Evolutionary conservation across 2,888 invertebrate genomes (phyloP).

Genomic region (Acleris literana): DNA sequence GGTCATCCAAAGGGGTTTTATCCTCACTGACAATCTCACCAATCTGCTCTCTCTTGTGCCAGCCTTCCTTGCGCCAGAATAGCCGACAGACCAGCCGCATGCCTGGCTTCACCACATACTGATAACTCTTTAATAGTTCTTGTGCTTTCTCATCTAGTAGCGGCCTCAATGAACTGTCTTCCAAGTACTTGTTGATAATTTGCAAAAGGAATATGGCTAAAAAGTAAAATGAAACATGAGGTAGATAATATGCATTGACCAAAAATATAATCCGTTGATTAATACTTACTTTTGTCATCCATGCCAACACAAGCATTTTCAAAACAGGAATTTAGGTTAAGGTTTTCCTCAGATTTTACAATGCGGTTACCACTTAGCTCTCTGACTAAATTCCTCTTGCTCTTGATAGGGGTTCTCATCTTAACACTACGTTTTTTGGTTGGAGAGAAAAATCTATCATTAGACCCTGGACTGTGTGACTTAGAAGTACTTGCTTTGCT

Average conservation of each 20-base stretch:
- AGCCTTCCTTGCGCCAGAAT: slow-evolving; percentile 66
- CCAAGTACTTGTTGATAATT: slow-evolving; percentile 60
- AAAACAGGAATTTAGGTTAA: slow-evolving; percentile 40
- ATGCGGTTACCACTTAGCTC: slow-evolving; percentile 12
- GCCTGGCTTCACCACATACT: slow-evolving; percentile 54
- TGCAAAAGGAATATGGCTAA: slow-evolving; percentile 63
- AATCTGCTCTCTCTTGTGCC: slow-evolving; percentile 59
- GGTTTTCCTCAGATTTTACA: slow-evolving; percentile 36
- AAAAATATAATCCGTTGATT: not conserved
- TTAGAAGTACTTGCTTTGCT: slow-evolving; percentile 39
- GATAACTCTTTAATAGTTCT: slow-evolving; percentile 49
- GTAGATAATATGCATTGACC: not conserved
- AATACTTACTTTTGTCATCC: slow-evolving; percentile 72
- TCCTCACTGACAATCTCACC: slow-evolving; percentile 46
- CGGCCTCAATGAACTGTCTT: slow-evolving; percentile 49
- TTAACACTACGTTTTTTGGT: slow-evolving; percentile 57
- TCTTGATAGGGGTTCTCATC: slow-evolving; percentile 49
- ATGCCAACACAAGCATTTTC: slow-evolving; percentile 47
- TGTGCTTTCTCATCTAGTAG: slow-evolving; percentile 54
- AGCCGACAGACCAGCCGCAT: slow-evolving; percentile 65
- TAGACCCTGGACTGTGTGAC: slow-evolving; percentile 44
- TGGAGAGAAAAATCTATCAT: slow-evolving; percentile 63
- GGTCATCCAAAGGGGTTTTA: slow-evolving; percentile 44
- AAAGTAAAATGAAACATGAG: slow-evolving; percentile 39
- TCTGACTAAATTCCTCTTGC: slow-evolving; percentile 53